phyloP scores from a whole-genome alignment of 2,888 invertebrate species.

The Odontothrips loti region DNA sequence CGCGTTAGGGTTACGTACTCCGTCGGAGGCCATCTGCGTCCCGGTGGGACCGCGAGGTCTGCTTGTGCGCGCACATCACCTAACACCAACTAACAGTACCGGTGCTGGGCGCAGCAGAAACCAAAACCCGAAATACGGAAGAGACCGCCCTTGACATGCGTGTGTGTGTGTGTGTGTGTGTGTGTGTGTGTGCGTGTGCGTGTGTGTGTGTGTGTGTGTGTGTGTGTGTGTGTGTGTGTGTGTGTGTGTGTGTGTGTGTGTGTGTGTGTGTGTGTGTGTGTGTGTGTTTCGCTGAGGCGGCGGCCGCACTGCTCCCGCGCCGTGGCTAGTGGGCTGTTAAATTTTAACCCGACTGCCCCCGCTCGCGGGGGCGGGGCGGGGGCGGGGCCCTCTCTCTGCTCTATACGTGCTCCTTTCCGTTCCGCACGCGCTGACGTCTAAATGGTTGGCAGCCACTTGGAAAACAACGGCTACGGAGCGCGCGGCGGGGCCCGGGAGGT shows the following conservation, averaged over 20 bases:
- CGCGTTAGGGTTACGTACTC: too few species aligned
- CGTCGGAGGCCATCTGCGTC: too few species aligned
- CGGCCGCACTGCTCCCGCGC: background rate
- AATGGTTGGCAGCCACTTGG: conserved; percentile 21
- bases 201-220: too few species aligned
- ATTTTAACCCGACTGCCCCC: background rate
- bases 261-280: too few species aligned
- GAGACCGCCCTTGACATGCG: too few species aligned
- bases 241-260: background rate
- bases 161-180: conserved; percentile 1
- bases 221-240: background rate
- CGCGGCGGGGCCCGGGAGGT: background rate
- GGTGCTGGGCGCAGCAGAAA: too few species aligned
- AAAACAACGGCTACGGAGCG: conserved; percentile 1
- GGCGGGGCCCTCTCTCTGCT: too few species aligned
- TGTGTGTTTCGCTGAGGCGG: background rate
- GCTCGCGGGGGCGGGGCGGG: background rate
- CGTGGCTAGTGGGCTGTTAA: background rate
- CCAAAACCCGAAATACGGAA: too few species aligned
- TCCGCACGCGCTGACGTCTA: conserved; percentile 6
- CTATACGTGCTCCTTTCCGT: background rate
- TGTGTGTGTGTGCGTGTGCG: background rate
- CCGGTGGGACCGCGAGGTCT: too few species aligned
- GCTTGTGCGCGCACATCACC: too few species aligned
- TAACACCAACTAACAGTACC: too few species aligned